These are phyloP conservation scores for Champsocephalus gunnari DNA, from an alignment of 2,797 vertebrate genomes.

Conservation along the genomic window DNA sequence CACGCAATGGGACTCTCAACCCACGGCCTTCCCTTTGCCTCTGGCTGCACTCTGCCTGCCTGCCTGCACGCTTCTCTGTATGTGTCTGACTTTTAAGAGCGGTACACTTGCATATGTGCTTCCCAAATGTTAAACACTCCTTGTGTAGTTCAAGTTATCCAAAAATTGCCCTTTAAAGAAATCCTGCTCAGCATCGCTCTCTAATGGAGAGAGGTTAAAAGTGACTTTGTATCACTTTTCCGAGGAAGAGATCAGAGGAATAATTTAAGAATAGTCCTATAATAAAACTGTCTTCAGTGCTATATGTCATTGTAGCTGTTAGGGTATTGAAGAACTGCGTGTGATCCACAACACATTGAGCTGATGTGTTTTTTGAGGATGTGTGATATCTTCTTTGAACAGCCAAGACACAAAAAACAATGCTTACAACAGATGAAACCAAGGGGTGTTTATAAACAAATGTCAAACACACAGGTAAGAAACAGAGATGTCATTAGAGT, in stretches of 20 bases:
- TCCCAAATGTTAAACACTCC: conserved; percentile 20
- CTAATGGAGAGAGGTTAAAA: conserved; percentile 79
- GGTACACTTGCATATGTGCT: conserved; percentile 27
- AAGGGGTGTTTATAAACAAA: conserved; percentile 51
- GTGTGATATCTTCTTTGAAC: conserved; percentile 21
- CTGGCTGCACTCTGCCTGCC: conserved; percentile 60
- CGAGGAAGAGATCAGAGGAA: conserved; percentile 30
- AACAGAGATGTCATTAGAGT: conserved; percentile 43
- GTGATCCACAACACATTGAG: conserved; percentile 11
- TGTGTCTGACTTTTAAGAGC: conserved; percentile 31
- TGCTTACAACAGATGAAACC: conserved; percentile 5
- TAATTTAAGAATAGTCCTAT: conserved; percentile 12
- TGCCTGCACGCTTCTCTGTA: conserved; percentile 35
- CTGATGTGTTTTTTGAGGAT: conserved; percentile 19
- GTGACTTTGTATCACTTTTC: conserved; percentile 22
- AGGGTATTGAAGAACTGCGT: conserved; percentile 3
- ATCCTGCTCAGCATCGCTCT: conserved; percentile 85
- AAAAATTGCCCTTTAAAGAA: conserved; percentile 45
- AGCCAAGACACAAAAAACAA: conserved; percentile 7
- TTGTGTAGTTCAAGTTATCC: conserved; percentile 40
- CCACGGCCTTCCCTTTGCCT: conserved; percentile 68
- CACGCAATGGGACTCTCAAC: conserved; percentile 74
- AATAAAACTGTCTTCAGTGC: conserved; percentile 4
- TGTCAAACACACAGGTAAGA: conserved; percentile 33
- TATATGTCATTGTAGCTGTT: conserved; percentile 5